Conservation (phyloP, 2,113 vertebrate genomes). For the Dipodomys stephensi region DNA sequence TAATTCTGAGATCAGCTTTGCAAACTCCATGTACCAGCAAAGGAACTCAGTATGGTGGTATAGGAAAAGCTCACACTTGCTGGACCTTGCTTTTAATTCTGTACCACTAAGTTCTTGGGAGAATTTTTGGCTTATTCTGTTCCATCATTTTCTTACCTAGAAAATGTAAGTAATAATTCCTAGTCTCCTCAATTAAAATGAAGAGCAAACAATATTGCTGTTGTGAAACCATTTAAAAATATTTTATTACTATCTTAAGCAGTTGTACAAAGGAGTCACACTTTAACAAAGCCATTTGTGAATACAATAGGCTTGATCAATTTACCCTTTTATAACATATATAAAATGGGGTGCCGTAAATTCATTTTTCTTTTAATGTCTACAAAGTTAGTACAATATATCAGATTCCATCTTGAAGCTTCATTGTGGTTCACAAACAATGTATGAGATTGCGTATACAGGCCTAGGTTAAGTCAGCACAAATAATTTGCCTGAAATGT, state of each 20-base stretch:
- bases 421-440: not conserved
- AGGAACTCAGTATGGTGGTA: not conserved
- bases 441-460: not conserved
- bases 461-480: not conserved
- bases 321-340: not conserved
- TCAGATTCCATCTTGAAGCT: not conserved
- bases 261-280: too few relatives aligned
- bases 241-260: not conserved
- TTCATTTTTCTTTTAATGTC: constrained; percentile 6
- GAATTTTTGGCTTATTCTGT: constrained; percentile 22
- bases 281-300: too few relatives aligned
- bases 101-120: not conserved
- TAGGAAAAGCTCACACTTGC: not conserved
- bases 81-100: constrained; percentile 32
- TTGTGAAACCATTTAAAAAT: not conserved
- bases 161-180: not conserved
- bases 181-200: not conserved
- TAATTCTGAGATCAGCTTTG: not conserved
- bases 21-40: not conserved
- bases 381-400: constrained; percentile 18
- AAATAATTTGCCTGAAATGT: not conserved
- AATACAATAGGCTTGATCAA: too few relatives aligned
- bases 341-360: not conserved
- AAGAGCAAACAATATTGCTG: not conserved
- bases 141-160: not conserved